Conservation (phyloP, 2,888 invertebrate genomes). For the Euzophera pinguis region DNA sequence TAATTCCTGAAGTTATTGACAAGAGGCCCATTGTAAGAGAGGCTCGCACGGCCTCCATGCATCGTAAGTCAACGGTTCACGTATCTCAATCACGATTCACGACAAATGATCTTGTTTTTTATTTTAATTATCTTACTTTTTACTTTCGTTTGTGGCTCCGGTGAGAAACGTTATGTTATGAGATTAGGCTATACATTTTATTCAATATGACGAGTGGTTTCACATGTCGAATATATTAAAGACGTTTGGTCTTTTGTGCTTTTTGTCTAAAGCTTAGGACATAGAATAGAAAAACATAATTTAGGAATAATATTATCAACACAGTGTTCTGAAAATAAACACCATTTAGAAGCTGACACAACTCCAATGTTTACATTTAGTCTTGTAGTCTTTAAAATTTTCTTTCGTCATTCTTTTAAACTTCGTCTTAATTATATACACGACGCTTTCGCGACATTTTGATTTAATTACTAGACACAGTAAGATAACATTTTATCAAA, state of each 20-base stretch:
- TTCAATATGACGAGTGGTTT: no score
- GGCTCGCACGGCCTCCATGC: slow-evolving; percentile 30
- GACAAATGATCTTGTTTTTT: slow-evolving; percentile 5
- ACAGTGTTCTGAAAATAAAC: no score
- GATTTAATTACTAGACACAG: slow-evolving; percentile 4
- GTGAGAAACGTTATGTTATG: no score
- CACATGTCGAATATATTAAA: no score
- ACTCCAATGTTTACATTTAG: no score
- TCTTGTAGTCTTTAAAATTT: no score
- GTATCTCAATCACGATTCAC: background rate
- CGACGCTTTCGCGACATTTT: slow-evolving; percentile 5
- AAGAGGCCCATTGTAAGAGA: slow-evolving; percentile 26
- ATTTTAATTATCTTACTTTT: background rate
- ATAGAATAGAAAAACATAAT: no score
- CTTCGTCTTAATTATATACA: background rate
- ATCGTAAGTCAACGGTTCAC: background rate
- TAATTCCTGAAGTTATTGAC: background rate
- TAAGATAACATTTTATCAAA: slow-evolving; percentile 1
- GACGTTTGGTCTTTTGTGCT: no score
- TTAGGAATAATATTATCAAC: no score
- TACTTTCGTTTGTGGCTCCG: background rate
- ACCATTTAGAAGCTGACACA: no score
- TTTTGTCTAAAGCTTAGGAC: no score
- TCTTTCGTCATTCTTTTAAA: background rate
- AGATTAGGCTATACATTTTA: no score